Base-by-base conservation (phyloP, 2,113 vertebrate species). In the Blennius ocellaris region DNA sequence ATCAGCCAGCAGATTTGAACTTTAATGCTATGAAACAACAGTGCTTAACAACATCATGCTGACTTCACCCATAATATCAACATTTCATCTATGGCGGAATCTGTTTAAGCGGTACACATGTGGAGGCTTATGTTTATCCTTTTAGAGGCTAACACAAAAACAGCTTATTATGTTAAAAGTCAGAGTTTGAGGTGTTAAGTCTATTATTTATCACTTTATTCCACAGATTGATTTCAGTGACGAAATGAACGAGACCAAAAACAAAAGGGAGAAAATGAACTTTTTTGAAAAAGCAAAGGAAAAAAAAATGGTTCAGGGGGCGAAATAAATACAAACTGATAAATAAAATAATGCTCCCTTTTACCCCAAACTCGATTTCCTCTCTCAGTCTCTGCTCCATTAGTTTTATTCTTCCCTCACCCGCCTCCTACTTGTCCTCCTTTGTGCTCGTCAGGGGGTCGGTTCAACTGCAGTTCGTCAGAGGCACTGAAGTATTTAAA, bases 401-500 rank as follows among this genome's bases (percentile, higher is more conserved):
- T 48, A 36, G 11, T 48, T 58, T 49, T 48, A 11, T 39, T 59
- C 38, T 30, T 39, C 55, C 38, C 30, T 49, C 36, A 44, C 16
- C 55, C 39, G 17, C 44, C 11, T 43, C 48, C 53, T 48, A 7
- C 21, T 56, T 61, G 36, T 21, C 8, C 6, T 59, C 6, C 38
- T 47, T 16, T 53, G 21, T 53, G 21, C 40, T 53, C 68, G 50
- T 67, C 4, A 0, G 45, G 50, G 50, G 36, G 38, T 48, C 40
- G 52, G 65, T 80, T 86, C 77, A 78, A 66, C 71, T 44, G 49
- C 62, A 69, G 71, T 70, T 79, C 45, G 6, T 64, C 36, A 1
- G 48, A 61, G 44, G n/a, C 52, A 47, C 61, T 72, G 30, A 66
- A 62, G 62, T 62, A 67, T 78, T 76, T 57, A 79, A 78, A 69